Conservation (phyloP, 2,113 vertebrate species). For the Petroica traversi region DNA sequence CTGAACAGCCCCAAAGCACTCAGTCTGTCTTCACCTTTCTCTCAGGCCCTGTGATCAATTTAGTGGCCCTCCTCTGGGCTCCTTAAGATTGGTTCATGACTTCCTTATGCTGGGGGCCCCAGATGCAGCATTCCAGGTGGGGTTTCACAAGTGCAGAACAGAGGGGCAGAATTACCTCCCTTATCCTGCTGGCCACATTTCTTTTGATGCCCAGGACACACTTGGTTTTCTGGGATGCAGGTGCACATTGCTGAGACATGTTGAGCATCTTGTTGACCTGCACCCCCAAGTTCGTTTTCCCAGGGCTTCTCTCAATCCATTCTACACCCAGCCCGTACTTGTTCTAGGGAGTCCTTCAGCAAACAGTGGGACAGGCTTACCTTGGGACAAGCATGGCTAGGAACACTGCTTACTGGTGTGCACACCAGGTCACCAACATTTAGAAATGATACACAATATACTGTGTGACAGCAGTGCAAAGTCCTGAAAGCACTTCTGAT, state of each 20-base stretch:
- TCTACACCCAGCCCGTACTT: neutral
- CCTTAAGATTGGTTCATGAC: neutral
- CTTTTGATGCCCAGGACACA: neutral
- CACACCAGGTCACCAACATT: neutral
- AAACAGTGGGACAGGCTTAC: neutral
- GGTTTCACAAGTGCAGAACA: neutral
- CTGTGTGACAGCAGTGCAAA: fast-evolving
- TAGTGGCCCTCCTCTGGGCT: neutral
- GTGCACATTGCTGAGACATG: neutral
- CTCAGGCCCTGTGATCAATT: neutral
- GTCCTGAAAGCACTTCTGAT: neutral
- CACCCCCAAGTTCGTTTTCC: neutral
- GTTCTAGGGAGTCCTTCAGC: neutral
- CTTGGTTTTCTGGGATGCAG: neutral
- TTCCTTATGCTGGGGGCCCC: too few relatives aligned
- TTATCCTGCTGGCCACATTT: fast-evolving
- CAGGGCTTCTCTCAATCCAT: neutral
- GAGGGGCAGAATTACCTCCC: neutral
- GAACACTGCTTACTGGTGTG: neutral
- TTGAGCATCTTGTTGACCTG: neutral
- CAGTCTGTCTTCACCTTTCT: neutral
- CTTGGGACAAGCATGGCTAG: neutral
- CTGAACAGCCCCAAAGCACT: neutral
- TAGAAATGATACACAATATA: neutral
- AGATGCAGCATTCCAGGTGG: neutral